Percentiles rank a stretch among this genome's conserved stretches.
These are phyloP conservation scores for Zeus faber DNA, from an alignment of 2,113 vertebrate genomes.

Conservation along the genomic window DNA sequence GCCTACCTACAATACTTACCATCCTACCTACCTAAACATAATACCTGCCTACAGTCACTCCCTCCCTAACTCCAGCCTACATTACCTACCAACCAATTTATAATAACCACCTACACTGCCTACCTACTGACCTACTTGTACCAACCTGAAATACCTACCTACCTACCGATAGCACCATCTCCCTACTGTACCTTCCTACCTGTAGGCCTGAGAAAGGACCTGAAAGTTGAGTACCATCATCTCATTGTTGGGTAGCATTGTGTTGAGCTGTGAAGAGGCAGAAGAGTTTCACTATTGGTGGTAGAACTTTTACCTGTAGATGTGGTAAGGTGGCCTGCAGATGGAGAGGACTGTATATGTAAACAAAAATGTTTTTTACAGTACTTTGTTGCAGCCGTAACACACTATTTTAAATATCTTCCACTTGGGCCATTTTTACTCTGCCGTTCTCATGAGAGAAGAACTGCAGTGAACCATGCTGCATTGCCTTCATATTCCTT, in stretches of 20 bases:
- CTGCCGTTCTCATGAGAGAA: background rate
- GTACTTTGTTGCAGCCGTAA: background rate
- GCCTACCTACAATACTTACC: background rate
- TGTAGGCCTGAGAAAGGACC: slow-evolving; percentile 25
- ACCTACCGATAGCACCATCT: no score
- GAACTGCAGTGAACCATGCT: background rate
- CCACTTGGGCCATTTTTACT: no score
- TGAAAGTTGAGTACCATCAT: slow-evolving; percentile 65
- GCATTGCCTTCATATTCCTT: background rate
- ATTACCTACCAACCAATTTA: no score
- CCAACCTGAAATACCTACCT: no score
- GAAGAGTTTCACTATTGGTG: background rate
- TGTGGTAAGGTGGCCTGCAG: no score
- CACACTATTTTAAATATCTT: no score
- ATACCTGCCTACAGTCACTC: background rate
- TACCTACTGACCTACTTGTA: background rate
- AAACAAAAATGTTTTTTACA: no score
- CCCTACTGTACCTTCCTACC: background rate
- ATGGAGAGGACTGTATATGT: no score
- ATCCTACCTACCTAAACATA: background rate
- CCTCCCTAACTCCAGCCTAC: background rate
- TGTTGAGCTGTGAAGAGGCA: slow-evolving; percentile 55
- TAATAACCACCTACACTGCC: background rate
- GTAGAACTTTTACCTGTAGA: no score
- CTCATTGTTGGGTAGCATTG: slow-evolving; percentile 37